Conservation (phyloP, 2,797 vertebrate genomes). For the Dicrostonyx torquatus region DNA sequence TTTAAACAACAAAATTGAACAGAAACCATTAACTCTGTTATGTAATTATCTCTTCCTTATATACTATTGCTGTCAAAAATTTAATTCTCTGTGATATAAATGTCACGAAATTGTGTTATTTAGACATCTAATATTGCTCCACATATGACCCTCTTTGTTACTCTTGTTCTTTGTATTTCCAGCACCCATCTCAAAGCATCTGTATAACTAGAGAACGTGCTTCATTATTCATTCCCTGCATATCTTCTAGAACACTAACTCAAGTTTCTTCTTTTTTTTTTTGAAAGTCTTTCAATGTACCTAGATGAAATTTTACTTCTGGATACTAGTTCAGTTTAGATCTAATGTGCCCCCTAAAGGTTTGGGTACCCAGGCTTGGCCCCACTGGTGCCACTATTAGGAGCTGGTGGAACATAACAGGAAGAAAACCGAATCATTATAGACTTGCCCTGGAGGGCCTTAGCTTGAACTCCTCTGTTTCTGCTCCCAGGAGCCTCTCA, state of each 20-base stretch:
- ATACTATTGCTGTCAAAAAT: not conserved
- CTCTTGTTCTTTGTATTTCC: not conserved
- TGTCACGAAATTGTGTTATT: not conserved
- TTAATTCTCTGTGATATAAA: constrained; percentile 16
- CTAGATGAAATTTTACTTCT: not conserved
- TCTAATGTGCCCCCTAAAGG: not conserved
- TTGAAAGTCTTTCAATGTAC: not conserved
- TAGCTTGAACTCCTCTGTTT: not conserved
- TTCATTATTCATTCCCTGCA: not conserved
- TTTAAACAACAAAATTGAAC: not conserved
- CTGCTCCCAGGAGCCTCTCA: not conserved
- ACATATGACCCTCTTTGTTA: not conserved
- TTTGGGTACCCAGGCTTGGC: too few relatives aligned
- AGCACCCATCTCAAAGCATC: not conserved
- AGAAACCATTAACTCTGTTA: not conserved
- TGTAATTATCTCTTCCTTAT: not conserved
- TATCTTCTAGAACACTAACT: not conserved
- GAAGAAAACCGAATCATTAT: not conserved
- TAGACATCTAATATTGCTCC: not conserved
- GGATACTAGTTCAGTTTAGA: not conserved
- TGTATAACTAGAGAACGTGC: not conserved
- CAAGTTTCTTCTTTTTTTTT: not conserved
- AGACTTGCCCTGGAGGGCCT: not conserved
- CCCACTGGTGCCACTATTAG: not conserved
- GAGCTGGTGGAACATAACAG: not conserved